These are phyloP conservation scores for Hypotaenidia okinawae DNA, from an alignment of 2,797 vertebrate genomes.

Conservation along the genomic window DNA sequence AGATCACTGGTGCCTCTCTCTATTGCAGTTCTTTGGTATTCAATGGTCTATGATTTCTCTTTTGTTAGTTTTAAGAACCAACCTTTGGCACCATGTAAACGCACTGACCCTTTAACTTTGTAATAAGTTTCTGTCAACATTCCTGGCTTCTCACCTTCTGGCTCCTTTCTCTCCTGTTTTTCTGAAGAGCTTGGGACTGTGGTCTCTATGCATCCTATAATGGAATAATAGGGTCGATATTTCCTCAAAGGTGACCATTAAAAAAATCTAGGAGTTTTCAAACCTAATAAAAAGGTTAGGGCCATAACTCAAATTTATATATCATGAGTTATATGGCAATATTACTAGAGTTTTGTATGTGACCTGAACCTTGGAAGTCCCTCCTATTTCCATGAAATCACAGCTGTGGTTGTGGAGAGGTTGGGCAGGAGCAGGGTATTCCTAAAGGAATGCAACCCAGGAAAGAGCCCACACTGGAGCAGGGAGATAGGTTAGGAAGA, in stretches of 20 bases:
- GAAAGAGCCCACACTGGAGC: no score
- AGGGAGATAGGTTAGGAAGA: no score
- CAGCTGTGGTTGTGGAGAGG: not conserved
- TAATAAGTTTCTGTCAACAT: not conserved
- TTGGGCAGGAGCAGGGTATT: not conserved
- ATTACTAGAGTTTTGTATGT: not conserved
- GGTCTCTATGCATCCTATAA: not conserved
- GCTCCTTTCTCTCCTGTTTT: not conserved
- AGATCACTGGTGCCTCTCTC: not conserved
- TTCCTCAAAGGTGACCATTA: not conserved
- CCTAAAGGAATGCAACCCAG: not conserved
- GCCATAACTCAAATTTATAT: not conserved
- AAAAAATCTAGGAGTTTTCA: not conserved
- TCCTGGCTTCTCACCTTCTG: not conserved
- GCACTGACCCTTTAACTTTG: not conserved
- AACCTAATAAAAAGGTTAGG: not conserved
- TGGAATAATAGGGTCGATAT: no score
- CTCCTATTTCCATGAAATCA: not conserved
- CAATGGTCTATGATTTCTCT: not conserved
- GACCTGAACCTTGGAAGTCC: not conserved
- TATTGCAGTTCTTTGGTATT: not conserved
- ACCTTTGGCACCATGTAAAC: not conserved
- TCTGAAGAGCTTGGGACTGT: not conserved
- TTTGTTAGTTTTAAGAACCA: not conserved
- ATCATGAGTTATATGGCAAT: not conserved